Conservation (phyloP, 2,888 invertebrate species). For the Saturnia pavonia region DNA sequence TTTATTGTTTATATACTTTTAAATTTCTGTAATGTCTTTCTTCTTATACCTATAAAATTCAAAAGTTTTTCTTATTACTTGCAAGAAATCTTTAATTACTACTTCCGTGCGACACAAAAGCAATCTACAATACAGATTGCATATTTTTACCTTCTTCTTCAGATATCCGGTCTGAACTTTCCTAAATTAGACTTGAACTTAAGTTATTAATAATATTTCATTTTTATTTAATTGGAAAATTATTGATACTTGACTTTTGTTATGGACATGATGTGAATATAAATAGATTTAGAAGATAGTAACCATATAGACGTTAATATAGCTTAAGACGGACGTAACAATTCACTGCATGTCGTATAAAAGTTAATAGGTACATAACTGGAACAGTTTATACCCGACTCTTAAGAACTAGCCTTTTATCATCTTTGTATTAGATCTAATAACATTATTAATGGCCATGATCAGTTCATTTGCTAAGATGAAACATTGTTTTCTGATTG, state of each 20-base stretch:
- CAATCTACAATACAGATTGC: background rate
- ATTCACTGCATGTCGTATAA: slow-evolving; percentile 1
- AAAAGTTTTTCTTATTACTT: no score
- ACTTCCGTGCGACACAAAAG: no score
- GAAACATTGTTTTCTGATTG: no score
- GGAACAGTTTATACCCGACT: background rate
- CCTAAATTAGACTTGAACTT: background rate
- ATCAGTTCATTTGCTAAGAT: background rate
- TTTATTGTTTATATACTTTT: background rate
- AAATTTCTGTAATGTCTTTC: no score
- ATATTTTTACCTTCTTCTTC: background rate
- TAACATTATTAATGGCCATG: background rate
- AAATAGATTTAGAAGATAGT: background rate
- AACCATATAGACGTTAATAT: background rate
- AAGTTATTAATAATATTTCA: background rate
- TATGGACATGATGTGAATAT: background rate
- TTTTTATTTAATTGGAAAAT: no score
- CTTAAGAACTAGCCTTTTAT: background rate
- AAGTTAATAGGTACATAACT: slow-evolving; percentile 3
- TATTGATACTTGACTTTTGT: background rate
- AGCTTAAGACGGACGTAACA: background rate
- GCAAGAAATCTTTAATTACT: no score
- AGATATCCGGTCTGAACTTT: background rate
- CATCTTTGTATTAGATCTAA: background rate
- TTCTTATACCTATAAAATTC: no score